Evolutionary conservation across 2,888 invertebrate species (phyloP), one percentile per base, ranked within the genome.

Genomic region (Apamea monoglypha): DNA sequence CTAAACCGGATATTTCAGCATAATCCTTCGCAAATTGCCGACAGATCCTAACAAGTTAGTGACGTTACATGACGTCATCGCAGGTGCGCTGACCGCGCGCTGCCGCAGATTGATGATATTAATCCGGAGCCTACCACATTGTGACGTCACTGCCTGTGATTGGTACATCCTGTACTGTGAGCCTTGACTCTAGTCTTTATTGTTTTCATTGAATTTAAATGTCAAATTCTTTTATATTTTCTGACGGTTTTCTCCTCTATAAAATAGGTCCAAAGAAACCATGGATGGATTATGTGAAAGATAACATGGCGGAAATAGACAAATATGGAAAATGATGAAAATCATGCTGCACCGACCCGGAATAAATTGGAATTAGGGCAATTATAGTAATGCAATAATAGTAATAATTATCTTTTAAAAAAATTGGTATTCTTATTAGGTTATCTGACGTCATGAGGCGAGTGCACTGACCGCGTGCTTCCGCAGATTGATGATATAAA

Each of bases 61-160:
- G 86, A 81, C 82, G 82, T 78, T 74, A 86, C 80, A 84, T 86
- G 80, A 78, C 87, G 87, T 89, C 88, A 85, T 81, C 81, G 81
- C 92, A 91, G 92, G 91, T 92, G 91, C 79, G 85, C 75, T 79
- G 82, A 85, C 87, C 85, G 70, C 86, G 59, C 56, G 67, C 82
- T 82, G 76, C 84, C 74, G 56, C 76, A 86, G 89, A 91, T 91
- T 91, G 90, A 91, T 91, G 86, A 82, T 73, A 84, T 82, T 88
- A 88, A 91, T 88, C 89, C 91, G 81, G 81, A 71, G 76, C 44
- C 76, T 47, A 72, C 36, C 66, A 71, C n/a, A 29, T 64, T 80
- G 70, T 80, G 32, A 70, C 53, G 44, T 63, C 32, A 32, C 7
- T 32, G 21, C 36, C 47, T n/a, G 12, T 61, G 36, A 61, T 71